Evolutionary conservation across 2,888 invertebrate species (phyloP), one percentile per base, ranked within the genome.

Genomic region (Papilio protenor): DNA sequence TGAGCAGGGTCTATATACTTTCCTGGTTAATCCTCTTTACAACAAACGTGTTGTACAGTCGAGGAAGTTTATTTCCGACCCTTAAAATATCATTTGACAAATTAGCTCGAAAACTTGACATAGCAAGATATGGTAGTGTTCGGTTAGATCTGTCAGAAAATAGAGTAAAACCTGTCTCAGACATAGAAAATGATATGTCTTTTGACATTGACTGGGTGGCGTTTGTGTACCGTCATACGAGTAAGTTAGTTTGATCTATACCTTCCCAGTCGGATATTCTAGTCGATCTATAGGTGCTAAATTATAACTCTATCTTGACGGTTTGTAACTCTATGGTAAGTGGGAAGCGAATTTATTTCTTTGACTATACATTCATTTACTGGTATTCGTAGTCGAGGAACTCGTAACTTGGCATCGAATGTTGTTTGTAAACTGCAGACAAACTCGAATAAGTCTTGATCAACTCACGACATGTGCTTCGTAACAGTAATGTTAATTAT

Each of bases 1-100:
- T 55, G 72, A 72, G 72, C 33, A 55, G 72, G 72, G 72, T 72
- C 72, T 33, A 55, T 27, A 18, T 71, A 52, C 72, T 72, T 72
- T 55, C n/a, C 72, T 55, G 55, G 52, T 72, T 72, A 72, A 72
- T 72, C n/a, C 33, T 72, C 27, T 72, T 52, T 55, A 72, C 33
- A 70, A 70, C 70, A 52, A 52, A 55, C 55, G 52, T 55, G 55
- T 55, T n/a, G 27, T 55, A 33, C 40, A 71, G 23, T 47, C 2
- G 12, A 11, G 33, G 64, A 33, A 33, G 8, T 33, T 16, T 64
- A 57, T 21, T 57, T 57, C 57, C 57, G 21, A 57, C 57, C 57
- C 21, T 5, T 21, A n/a, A 18, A 52, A 52, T n/a, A 18, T 8
- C 40, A 40, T 40, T 40, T 40, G 6, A 40, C 40, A 40, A 40